Conservation (phyloP, 2,113 vertebrate species). For the Poecilia latipinna region DNA sequence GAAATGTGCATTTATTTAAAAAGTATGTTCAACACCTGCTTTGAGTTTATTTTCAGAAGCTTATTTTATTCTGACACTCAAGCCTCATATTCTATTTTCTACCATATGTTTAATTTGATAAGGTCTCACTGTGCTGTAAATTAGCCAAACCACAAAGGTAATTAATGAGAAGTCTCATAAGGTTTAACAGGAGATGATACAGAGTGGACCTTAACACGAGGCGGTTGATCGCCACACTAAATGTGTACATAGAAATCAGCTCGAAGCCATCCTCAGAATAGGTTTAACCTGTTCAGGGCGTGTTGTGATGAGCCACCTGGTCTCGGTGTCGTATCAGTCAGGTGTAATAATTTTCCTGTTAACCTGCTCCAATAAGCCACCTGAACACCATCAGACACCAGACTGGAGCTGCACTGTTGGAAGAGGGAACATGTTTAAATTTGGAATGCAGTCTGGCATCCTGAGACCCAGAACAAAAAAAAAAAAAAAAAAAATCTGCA, state of each 20-base stretch:
- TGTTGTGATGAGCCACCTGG: constrained; percentile 73
- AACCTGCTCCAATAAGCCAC: constrained; percentile 64
- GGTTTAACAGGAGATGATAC: constrained; percentile 2
- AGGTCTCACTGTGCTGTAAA: constrained; percentile 1
- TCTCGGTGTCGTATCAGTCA: constrained; percentile 55
- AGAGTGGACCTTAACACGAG: background rate
- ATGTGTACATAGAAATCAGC: constrained; percentile 29
- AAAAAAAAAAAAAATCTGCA: constrained; percentile 18
- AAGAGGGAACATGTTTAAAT: constrained; percentile 46
- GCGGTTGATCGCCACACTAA: constrained; percentile 14
- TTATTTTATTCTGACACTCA: background rate
- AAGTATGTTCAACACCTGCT: too few relatives aligned
- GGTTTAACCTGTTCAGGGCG: constrained; percentile 35
- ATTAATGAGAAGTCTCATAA: constrained; percentile 8
- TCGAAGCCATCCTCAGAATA: constrained; percentile 33
- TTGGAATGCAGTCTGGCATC: constrained; percentile 36
- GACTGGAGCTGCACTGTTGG: constrained; percentile 24
- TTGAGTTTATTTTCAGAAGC: too few relatives aligned
- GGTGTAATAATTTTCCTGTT: constrained; percentile 68
- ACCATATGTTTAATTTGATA: constrained; percentile 4
- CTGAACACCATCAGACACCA: constrained; percentile 62
- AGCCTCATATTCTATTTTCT: background rate
- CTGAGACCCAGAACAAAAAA: constrained; percentile 13
- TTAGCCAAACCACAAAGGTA: background rate
- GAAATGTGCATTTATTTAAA: too few relatives aligned